Conservation (phyloP, 2,888 invertebrate species). For the Octonoba sinensis region DNA sequence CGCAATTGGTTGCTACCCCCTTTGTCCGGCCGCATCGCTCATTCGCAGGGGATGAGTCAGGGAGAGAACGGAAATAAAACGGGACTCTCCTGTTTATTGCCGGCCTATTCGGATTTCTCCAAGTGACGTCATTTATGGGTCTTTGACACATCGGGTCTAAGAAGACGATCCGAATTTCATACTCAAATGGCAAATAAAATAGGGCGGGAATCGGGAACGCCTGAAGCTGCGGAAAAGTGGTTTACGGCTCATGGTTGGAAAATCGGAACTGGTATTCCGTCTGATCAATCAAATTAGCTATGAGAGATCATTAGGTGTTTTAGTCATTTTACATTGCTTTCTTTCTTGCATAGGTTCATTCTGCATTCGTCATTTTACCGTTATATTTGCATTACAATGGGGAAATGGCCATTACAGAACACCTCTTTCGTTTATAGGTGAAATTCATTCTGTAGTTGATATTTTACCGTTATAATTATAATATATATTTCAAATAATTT, state of each 20-base stretch:
- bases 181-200: conserved; percentile 49
- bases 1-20: conserved; percentile 24
- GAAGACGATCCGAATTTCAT: conserved; percentile 21
- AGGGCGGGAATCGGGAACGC: conserved; percentile 1
- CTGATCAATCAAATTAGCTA: too few species aligned
- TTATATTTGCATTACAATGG: too few species aligned
- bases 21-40: background rate
- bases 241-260: background rate
- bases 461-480: too few species aligned
- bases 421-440: too few species aligned
- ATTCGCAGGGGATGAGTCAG: conserved; percentile 39
- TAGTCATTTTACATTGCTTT: too few species aligned
- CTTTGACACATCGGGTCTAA: conserved; percentile 54
- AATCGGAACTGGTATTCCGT: background rate
- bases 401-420: too few species aligned
- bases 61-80: conserved; percentile 53
- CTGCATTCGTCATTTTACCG: too few species aligned
- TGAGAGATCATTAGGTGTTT: too few species aligned
- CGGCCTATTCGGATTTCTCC: conserved; percentile 44
- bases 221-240: conserved; percentile 17
- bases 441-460: too few species aligned
- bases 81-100: conserved; percentile 39
- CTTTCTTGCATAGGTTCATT: too few species aligned
- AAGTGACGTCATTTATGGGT: conserved; percentile 59
- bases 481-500: too few species aligned